Evolutionary conservation across 2,797 vertebrate genomes (phyloP).

Genomic region (Sebastolobus alascanus): DNA sequence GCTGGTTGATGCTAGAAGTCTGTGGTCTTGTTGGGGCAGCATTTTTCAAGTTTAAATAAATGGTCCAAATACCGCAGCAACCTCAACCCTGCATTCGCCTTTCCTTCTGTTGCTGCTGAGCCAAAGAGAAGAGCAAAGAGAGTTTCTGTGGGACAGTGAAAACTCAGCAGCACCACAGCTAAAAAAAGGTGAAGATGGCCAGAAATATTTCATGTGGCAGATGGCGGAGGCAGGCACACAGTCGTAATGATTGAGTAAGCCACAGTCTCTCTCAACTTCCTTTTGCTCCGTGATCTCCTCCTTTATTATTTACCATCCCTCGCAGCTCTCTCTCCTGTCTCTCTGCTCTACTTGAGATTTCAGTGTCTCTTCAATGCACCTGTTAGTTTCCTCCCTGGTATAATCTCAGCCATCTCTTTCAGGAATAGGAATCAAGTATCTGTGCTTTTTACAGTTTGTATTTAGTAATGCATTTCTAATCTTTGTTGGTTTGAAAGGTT

Average conservation of each 20-base stretch:
- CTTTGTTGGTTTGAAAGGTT: not conserved
- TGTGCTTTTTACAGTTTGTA: not conserved
- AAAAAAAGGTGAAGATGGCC: conserved; percentile 32
- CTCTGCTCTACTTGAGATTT: conserved; percentile 28
- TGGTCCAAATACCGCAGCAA: conserved; percentile 24
- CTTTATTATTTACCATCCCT: conserved; percentile 47
- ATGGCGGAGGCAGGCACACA: conserved; percentile 53
- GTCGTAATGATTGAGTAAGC: conserved; percentile 53
- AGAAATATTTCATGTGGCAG: conserved; percentile 62
- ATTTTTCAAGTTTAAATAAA: conserved; percentile 29
- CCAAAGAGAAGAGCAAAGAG: not conserved
- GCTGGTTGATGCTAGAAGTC: conserved; percentile 7
- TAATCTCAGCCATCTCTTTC: not conserved
- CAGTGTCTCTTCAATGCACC: conserved; percentile 15
- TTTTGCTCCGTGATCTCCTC: conserved; percentile 32
- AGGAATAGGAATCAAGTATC: not conserved
- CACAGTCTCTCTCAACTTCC: conserved; percentile 36
- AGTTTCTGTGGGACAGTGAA: conserved; percentile 36
- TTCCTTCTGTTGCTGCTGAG: conserved; percentile 1
- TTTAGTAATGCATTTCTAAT: not conserved
- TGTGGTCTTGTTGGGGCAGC: conserved; percentile 13
- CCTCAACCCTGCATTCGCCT: not conserved
- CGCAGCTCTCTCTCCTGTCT: conserved; percentile 20
- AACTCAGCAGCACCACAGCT: conserved; percentile 17
- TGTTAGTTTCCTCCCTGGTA: not conserved